Conservation (phyloP, 2,113 vertebrate genomes). For the Galeopterus variegatus region DNA sequence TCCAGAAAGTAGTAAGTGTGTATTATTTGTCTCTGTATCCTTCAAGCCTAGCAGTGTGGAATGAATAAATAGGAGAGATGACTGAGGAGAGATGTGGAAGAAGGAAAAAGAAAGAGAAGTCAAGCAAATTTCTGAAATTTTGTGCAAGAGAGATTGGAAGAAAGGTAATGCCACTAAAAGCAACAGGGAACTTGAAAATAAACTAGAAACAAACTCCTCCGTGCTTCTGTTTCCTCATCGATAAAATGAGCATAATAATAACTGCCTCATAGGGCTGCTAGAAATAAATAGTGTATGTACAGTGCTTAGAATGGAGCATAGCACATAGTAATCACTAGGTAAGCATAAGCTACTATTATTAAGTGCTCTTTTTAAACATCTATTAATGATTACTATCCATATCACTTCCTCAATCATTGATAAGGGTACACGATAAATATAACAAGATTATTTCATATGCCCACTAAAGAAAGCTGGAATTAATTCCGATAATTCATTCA, state of each 20-base stretch:
- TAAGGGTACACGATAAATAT: constrained; percentile 62
- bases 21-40: not conserved
- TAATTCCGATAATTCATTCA: constrained; percentile 75
- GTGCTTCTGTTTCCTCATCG: not conserved
- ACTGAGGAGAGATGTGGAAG: not conserved
- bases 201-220: not conserved
- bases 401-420: constrained; percentile 55
- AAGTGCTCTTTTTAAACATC: constrained; percentile 15
- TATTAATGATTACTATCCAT: constrained; percentile 37
- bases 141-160: not conserved
- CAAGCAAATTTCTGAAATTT: not conserved
- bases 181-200: not conserved
- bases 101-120: not conserved
- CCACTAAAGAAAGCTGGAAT: constrained; percentile 77
- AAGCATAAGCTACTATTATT: not conserved
- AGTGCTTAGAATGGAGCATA: not conserved
- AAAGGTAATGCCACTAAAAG: not conserved
- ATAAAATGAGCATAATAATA: not conserved
- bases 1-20: not conserved
- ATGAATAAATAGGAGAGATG: not conserved
- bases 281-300: not conserved
- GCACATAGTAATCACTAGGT: no score
- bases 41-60: not conserved
- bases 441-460: constrained; percentile 73
- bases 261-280: not conserved